These are phyloP conservation scores for Gobio gobio DNA, from an alignment of 2,113 vertebrate genomes.

Conservation along the genomic window DNA sequence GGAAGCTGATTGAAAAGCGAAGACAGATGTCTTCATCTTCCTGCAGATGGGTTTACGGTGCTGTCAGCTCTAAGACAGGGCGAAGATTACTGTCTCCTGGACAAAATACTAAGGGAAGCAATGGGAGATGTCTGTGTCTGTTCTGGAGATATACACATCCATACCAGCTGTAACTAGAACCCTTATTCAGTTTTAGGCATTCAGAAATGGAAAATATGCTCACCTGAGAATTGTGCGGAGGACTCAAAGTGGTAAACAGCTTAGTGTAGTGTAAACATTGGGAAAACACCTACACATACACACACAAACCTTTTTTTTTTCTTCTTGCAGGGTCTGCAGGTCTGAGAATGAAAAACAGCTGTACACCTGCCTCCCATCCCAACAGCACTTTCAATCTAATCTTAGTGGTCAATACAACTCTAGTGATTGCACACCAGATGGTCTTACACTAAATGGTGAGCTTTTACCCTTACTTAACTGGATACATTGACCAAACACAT, in stretches of 20 bases:
- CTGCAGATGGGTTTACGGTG: slow-evolving; percentile 4
- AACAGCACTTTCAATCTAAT: slow-evolving; percentile 45
- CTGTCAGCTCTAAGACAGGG: slow-evolving; percentile 29
- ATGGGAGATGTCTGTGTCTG: background rate
- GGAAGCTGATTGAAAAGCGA: slow-evolving; percentile 41
- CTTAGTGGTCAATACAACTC: slow-evolving; percentile 40
- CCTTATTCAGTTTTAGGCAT: slow-evolving; percentile 2
- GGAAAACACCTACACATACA: slow-evolving; percentile 9
- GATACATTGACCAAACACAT: slow-evolving; percentile 13
- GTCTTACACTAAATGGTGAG: slow-evolving; percentile 23
- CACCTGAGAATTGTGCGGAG: slow-evolving; percentile 13
- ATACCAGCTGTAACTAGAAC: slow-evolving; percentile 2
- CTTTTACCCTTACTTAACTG: slow-evolving; percentile 33
- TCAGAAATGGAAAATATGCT: background rate
- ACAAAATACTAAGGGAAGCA: slow-evolving; percentile 24
- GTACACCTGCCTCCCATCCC: slow-evolving; percentile 33
- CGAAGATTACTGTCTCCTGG: slow-evolving; percentile 41
- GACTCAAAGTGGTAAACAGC: slow-evolving; percentile 37
- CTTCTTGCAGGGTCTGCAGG: background rate
- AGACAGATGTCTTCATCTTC: slow-evolving; percentile 49
- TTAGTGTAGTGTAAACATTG: slow-evolving; percentile 40
- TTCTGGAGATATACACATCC: background rate
- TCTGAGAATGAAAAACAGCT: slow-evolving; percentile 36
- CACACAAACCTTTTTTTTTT: no score
- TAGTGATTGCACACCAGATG: slow-evolving; percentile 27